phyloP scores from a whole-genome alignment of 2,797 vertebrate genomes.

The Danionella dracula region DNA sequence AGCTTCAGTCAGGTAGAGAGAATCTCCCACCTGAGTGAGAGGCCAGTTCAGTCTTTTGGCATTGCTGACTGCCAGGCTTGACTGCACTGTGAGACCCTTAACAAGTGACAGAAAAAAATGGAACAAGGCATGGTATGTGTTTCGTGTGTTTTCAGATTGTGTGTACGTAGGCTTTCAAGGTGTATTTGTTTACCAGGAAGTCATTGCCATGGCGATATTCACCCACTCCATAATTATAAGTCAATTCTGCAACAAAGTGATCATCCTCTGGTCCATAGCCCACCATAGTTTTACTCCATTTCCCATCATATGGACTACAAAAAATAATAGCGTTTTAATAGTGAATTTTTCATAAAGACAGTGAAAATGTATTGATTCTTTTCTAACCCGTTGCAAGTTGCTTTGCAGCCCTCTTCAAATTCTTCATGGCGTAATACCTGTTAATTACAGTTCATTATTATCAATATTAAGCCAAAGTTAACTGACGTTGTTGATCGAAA shows the following conservation, averaged over 20 bases:
- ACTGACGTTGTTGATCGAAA: no score
- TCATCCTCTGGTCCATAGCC: constrained; percentile 89
- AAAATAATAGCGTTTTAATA: not conserved
- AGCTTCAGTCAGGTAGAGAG: constrained; percentile 78
- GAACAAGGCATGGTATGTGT: no score
- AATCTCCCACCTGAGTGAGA: constrained; percentile 71
- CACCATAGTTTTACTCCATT: constrained; percentile 99
- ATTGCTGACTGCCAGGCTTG: constrained; percentile 83
- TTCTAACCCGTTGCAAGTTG: constrained; percentile 88
- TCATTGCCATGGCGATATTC: constrained; percentile 90
- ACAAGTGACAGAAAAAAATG: no score
- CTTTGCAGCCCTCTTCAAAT: constrained; percentile 96
- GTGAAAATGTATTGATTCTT: not conserved
- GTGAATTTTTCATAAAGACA: not conserved
- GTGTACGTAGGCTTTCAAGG: no score
- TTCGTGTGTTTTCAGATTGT: no score
- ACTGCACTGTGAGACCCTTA: constrained; percentile 90
- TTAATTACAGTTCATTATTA: no score
- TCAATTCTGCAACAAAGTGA: constrained; percentile 92
- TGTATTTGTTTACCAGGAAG: constrained; percentile 90
- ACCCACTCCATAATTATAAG: constrained; percentile 93
- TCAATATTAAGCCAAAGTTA: no score
- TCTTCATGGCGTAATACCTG: constrained; percentile 89
- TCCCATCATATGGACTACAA: constrained; percentile 91
- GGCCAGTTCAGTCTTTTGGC: constrained; percentile 85